Evolutionary conservation across 2,113 vertebrate genomes (phyloP), one percentile per base, ranked within the genome.

Genomic region (Hypocryptadius cinnamomeus): DNA sequence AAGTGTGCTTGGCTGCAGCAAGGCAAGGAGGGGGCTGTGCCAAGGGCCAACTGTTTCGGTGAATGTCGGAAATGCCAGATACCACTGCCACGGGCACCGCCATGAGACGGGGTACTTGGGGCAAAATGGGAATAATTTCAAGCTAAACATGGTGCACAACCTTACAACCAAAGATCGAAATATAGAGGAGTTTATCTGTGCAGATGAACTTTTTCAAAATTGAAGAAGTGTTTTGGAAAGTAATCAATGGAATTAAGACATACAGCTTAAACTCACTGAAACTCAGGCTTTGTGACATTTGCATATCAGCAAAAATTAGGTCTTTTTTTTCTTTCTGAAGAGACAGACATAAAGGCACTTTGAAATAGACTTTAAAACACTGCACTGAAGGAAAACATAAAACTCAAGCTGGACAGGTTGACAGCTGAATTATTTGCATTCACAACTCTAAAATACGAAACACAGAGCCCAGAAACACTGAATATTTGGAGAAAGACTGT

Each of bases 51-150:
- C 9, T 47, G 73, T 56, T 48, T 35, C 1, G 1, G 87, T 15
- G 72, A 40, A 16, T 2, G 60, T 14, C 8, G 5, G 72, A 9
- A 2, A 51, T 3, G 23, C 19, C 80, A 79, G 96, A 73, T 87
- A 65, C 50, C 0, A 2, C 69, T 44, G 73, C 63, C 59, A 23
- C 3, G 3, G 63, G 25, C 61, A 19, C 31, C 0, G 1, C 57
- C 47, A 10, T 10, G 25, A 17, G 56, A 57, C 0, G 0, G 6
- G 6, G 16, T 3, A 2, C 4, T 1, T 3, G 16, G 28, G 37
- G 47, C 18, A 5, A 24, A 61, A 65, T 0, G 9, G 50, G 25
- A 51, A 81, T 30, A 1, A 8, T 8, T 53, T 35, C 60, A 70
- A 63, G 19, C 12, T 18, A 18, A 68, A 66, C 2, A 1, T 10